These are phyloP conservation scores for Drosophila azteca DNA, from an alignment of 1,140 invertebrate genomes.

Conservation along the genomic window DNA sequence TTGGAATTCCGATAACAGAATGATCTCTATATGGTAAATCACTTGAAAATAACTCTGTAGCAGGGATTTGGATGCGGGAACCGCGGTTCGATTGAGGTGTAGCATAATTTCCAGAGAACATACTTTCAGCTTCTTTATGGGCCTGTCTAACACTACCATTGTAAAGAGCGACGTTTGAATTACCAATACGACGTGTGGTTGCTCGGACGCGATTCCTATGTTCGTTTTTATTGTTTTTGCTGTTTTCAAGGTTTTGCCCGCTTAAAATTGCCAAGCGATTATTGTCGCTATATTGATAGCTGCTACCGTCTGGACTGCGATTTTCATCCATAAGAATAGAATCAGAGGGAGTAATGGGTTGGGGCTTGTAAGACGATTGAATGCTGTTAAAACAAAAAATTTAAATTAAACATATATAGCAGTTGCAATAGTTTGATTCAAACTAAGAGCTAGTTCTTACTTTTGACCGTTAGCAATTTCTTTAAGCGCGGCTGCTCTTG, in stretches of 20 bases:
- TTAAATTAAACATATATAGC: background rate
- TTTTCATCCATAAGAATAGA: slow-evolving; percentile 74
- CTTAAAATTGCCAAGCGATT: slow-evolving; percentile 49
- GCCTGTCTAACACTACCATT: slow-evolving; percentile 2
- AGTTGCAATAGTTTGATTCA: no score
- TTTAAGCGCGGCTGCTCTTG: slow-evolving; percentile 85
- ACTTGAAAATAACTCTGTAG: slow-evolving; percentile 7
- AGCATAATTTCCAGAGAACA: slow-evolving; percentile 19
- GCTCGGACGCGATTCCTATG: slow-evolving; percentile 16
- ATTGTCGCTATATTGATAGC: slow-evolving; percentile 23
- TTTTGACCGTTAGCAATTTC: slow-evolving; percentile 85
- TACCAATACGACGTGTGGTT: slow-evolving; percentile 51
- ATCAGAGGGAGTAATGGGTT: slow-evolving; percentile 33
- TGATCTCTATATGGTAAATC: slow-evolving; percentile 35
- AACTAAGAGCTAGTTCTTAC: slow-evolving; percentile 38
- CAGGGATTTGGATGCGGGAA: slow-evolving; percentile 26
- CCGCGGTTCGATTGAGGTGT: slow-evolving; percentile 1
- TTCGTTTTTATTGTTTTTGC: slow-evolving; percentile 19
- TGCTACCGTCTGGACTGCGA: slow-evolving; percentile 59
- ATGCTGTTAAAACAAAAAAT: slow-evolving; percentile 37
- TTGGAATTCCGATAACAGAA: slow-evolving; percentile 50
- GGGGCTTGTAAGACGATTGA: slow-evolving; percentile 38
- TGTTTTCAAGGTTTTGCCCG: slow-evolving; percentile 34
- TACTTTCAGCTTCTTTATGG: slow-evolving; percentile 28
- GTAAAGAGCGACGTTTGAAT: slow-evolving; percentile 7